Evolutionary conservation across 1,140 invertebrate species (phyloP).

Genomic region (Procambarus virginalis): DNA sequence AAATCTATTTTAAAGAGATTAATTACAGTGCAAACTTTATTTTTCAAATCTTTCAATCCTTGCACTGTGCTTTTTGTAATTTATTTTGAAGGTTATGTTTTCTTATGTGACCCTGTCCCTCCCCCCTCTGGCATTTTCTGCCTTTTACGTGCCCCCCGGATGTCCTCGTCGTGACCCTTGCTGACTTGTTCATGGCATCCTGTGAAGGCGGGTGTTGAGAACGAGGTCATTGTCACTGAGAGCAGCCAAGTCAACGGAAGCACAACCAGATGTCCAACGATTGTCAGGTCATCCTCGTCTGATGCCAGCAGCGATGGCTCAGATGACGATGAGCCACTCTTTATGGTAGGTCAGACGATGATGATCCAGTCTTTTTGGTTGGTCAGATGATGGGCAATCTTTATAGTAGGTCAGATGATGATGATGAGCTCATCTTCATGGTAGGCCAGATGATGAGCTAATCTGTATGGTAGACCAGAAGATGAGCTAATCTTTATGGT

Average conservation of each 20-base stretch:
- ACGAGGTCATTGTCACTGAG: conserved; percentile 12
- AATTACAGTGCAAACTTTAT: neutral
- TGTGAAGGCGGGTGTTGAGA: conserved; percentile 32
- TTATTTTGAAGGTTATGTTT: conserved; percentile 1
- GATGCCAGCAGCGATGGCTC: conserved; percentile 45
- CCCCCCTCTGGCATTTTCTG: neutral
- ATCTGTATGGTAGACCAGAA: no score
- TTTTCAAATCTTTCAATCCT: neutral
- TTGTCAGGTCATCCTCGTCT: conserved; percentile 29
- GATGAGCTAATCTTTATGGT: no score
- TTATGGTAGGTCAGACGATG: conserved; percentile 8
- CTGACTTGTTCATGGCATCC: conserved; percentile 2
- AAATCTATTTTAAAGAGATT: no score
- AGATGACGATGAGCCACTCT: conserved; percentile 65
- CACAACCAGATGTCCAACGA: conserved; percentile 5
- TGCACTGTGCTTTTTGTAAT: neutral
- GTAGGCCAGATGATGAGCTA: no score
- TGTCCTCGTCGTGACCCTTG: conserved; percentile 18
- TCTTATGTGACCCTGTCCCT: neutral
- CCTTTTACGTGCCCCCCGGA: conserved; percentile 2
- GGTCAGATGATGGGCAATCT: neutral
- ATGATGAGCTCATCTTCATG: no score
- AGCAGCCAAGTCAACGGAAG: conserved; percentile 23
- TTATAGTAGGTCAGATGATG: conserved; percentile 21
- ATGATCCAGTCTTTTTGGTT: no score